Percentiles rank a stretch among this genome's conserved stretches.
Conservation (phyloP, 53 echinoderm and acorn worm species). For the Holothuria leucospilota region DNA sequence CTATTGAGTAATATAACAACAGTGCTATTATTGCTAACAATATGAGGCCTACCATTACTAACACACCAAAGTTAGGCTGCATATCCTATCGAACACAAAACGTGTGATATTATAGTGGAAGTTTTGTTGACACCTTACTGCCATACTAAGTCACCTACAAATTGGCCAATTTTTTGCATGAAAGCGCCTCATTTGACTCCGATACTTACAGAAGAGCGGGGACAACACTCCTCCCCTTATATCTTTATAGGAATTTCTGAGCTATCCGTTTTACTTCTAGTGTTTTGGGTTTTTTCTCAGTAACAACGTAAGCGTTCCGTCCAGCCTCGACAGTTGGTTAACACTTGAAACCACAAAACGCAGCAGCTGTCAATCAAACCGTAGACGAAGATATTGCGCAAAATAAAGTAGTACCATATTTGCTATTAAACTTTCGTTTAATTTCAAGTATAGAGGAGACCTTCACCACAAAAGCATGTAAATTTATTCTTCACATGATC, state of each 20-base stretch:
- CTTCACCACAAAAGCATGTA: no score
- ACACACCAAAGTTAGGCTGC: no score
- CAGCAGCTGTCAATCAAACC: slow-evolving; percentile 76
- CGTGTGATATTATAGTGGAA: no score
- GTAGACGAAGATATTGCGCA: slow-evolving; percentile 44
- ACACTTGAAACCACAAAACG: slow-evolving; percentile 47
- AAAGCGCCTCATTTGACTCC: not conserved
- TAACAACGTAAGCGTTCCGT: not conserved
- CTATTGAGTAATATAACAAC: no score
- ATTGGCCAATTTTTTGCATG: not conserved
- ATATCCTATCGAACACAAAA: no score
- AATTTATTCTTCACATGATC: no score
- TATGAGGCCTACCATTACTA: no score
- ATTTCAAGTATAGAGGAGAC: no score
- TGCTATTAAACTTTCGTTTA: not conserved
- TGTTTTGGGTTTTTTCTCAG: not conserved
- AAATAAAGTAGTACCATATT: slow-evolving; percentile 58
- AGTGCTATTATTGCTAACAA: no score
- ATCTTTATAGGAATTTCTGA: not conserved
- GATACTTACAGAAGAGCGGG: slow-evolving; percentile 21
- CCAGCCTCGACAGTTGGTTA: not conserved
- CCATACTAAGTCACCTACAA: not conserved
- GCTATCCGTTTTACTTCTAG: not conserved
- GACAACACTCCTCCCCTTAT: slow-evolving; percentile 29
- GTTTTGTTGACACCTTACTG: no score